phyloP scores from a whole-genome alignment of 2,797 vertebrate species.

The Crax fasciolata region DNA sequence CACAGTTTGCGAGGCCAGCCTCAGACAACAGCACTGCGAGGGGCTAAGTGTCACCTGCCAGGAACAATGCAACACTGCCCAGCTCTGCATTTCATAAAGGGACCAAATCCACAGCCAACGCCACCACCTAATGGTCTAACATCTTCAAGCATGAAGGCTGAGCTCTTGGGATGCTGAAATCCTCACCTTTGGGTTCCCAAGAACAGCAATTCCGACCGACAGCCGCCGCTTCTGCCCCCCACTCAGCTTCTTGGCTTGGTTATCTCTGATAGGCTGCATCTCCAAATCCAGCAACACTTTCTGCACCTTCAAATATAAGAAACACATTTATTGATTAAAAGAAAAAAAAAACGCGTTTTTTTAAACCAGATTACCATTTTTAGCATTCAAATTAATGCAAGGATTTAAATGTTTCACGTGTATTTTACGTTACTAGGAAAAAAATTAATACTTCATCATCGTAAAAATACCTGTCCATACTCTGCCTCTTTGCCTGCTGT shows the following conservation, averaged over 20 bases:
- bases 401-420: neutral
- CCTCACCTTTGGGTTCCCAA: conserved; percentile 94
- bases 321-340: neutral
- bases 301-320: conserved; percentile 83
- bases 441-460: neutral
- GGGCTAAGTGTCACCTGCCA: neutral
- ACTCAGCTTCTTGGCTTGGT: conserved; percentile 94
- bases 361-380: neutral
- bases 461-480: neutral
- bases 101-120: neutral
- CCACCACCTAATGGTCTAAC: neutral
- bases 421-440: neutral
- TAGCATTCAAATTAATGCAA: neutral
- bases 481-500: accelerated
- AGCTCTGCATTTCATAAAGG: neutral
- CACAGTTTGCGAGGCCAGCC: neutral
- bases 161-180: neutral
- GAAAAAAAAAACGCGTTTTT: neutral
- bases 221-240: conserved; percentile 96
- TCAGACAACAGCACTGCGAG: neutral
- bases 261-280: conserved; percentile 94
- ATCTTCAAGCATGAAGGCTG: accelerated
- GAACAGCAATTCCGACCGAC: conserved; percentile 93
- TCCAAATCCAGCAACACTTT: conserved; percentile 94
- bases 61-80: neutral